Evolutionary conservation across 64 coral and sea anemone genomes (phyloP), one percentile per base, ranked within the genome.

Genomic region (Pocillopora damicornis): DNA sequence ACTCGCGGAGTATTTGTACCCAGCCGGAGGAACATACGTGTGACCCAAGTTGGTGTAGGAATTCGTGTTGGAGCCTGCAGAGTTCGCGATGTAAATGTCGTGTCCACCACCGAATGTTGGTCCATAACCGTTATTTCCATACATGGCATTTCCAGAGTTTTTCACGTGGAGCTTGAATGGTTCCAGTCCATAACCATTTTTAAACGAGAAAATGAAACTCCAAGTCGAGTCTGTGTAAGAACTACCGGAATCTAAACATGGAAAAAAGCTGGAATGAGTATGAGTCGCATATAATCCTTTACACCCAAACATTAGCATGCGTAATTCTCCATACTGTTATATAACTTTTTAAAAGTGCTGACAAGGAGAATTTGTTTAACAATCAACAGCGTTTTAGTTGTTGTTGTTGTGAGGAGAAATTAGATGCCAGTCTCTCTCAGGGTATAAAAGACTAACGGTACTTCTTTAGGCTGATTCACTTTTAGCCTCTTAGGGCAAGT

Each of bases 181-280:
- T 13, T 38, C 36, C 5, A 93, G 75, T 1, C 81, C 74, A 30
- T 93, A 58, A 35, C 60, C 11, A 35, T 93, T 93, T 76, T 83
- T 89, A 64, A 93, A 79, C 0, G 90, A 91, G 45, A 91, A 91
- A 57, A 91, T 58, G 45, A 91, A 91, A 57, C 67, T 75, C 38
- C 87, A 30, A 58, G 74, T 74, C 36, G 90, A 86, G 17, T 87
- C 60, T 13, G 61, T 73, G 63, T 91, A 91, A 0, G 82, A 79
- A 17, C 90, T 17, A 12, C 63, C 38, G 35, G 90, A 91, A 86
- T 86, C 90, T 91, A 20, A 79, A 91, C 17, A 59, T 11, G 78
- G 61, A 84, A 15, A 2, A 22, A 0, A 42, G 2, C 18, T 18
- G 37, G 13, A 15, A 37, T 36, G 1, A 36, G 18, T 22, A n/a